Evolutionary conservation across 64 coral and sea anemone species (phyloP).

Genomic region (Montipora foliosa): DNA sequence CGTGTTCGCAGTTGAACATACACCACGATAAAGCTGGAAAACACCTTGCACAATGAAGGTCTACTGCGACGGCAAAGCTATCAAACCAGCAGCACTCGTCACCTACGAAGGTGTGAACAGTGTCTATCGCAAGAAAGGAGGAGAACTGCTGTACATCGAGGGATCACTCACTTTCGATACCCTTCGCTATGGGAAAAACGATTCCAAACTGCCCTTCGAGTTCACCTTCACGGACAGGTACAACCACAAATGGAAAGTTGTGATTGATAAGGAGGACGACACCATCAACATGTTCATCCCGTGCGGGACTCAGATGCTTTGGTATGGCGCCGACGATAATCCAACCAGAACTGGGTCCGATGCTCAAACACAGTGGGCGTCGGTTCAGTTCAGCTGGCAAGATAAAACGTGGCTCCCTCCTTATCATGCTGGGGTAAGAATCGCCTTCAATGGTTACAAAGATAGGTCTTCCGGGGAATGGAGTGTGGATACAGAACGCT

Average conservation of each 20-base stretch:
- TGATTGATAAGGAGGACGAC: constrained; percentile 39
- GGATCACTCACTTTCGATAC: constrained; percentile 54
- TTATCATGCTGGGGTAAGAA: constrained; percentile 50
- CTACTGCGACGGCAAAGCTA: constrained; percentile 15
- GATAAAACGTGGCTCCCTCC: constrained; percentile 32
- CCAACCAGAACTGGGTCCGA: constrained; percentile 59
- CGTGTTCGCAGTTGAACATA: no score
- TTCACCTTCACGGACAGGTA: constrained; percentile 59
- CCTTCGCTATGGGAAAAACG: constrained; percentile 42
- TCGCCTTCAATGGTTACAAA: constrained; percentile 46
- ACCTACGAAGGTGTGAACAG: background rate
- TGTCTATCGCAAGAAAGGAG: constrained; percentile 40
- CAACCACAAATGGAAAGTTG: constrained; percentile 50
- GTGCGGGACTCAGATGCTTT: constrained; percentile 55
- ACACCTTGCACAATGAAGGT: constrained; percentile 34
- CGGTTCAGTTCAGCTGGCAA: constrained; percentile 19
- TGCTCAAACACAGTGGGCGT: constrained; percentile 58
- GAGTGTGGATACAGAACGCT: constrained; percentile 47
- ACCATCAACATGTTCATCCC: constrained; percentile 51
- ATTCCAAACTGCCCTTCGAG: constrained; percentile 47
- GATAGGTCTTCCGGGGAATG: constrained; percentile 41
- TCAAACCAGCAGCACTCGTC: constrained; percentile 32
- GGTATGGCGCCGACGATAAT: constrained; percentile 56
- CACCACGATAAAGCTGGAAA: background rate
- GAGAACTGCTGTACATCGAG: constrained; percentile 56